Evolutionary conservation across 1,140 invertebrate species (phyloP).

Genomic region (Venturia canescens): DNA sequence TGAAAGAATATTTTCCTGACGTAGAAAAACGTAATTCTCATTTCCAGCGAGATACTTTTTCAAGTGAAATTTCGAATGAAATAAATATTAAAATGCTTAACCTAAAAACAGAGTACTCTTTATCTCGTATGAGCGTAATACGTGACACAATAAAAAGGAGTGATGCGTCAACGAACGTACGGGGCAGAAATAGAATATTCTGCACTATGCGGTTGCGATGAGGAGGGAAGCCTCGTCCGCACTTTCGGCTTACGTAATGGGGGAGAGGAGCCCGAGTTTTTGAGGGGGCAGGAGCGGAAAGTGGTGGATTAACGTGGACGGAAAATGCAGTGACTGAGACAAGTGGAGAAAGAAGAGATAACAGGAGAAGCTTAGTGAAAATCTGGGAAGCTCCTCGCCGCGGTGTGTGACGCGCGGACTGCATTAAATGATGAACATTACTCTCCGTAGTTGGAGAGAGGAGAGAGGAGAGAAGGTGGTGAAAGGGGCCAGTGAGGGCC

Average conservation of each 20-base stretch:
- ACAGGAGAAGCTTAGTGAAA: background rate
- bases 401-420: constrained; percentile 5
- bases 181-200: background rate
- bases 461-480: background rate
- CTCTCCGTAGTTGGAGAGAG: background rate
- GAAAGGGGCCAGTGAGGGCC: no score
- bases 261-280: background rate
- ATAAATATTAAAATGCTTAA: no score
- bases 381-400: background rate
- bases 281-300: background rate
- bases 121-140: no score
- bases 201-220: background rate
- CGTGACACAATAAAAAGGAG: no score
- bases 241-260: background rate
- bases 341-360: background rate
- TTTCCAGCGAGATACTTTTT: no score
- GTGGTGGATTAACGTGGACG: background rate
- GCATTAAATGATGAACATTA: constrained; percentile 27
- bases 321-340: background rate
- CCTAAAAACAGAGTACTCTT: no score
- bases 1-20: no score
- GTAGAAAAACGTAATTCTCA: no score
- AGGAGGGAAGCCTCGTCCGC: background rate
- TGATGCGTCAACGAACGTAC: no score
- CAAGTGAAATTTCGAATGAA: no score